These are phyloP conservation scores for Temnothorax ravouxi DNA, from an alignment of 2,888 invertebrate species.

Conservation along the genomic window DNA sequence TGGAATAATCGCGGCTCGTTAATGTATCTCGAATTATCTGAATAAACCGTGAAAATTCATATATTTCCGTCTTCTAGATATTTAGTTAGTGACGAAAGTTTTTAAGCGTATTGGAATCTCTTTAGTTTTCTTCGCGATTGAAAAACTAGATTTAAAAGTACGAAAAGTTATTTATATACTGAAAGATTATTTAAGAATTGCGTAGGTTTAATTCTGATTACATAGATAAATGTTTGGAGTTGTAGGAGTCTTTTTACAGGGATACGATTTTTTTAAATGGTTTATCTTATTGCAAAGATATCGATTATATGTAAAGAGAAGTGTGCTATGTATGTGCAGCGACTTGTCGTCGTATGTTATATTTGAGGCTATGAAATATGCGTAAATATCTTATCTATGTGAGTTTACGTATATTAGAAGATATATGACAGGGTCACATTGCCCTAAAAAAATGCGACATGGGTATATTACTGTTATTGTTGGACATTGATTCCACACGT, in stretches of 20 bases:
- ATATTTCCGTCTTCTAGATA: not conserved
- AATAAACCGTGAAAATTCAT: not conserved
- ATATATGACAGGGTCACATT: not conserved
- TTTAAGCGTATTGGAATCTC: not conserved
- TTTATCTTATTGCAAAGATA: not conserved
- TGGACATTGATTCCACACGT: conserved; percentile 52
- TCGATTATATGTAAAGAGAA: not conserved
- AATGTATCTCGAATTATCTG: not conserved
- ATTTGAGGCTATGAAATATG: conserved; percentile 42
- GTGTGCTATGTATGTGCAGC: not conserved
- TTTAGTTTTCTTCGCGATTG: not conserved
- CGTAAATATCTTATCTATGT: conserved; percentile 26
- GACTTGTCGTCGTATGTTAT: conserved; percentile 18
- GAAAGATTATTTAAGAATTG: conserved; percentile 10
- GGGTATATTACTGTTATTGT: conserved; percentile 65
- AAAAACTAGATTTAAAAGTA: not conserved
- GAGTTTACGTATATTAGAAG: conserved; percentile 7
- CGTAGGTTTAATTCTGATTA: not conserved
- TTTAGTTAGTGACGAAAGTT: not conserved
- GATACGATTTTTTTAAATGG: not conserved
- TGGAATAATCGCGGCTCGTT: not conserved
- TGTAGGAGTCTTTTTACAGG: not conserved
- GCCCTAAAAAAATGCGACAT: conserved; percentile 33
- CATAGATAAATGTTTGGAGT: not conserved
- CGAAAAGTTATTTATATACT: not conserved